Base-by-base conservation (phyloP, 2,888 invertebrate species). In the Apamea epomidion region DNA sequence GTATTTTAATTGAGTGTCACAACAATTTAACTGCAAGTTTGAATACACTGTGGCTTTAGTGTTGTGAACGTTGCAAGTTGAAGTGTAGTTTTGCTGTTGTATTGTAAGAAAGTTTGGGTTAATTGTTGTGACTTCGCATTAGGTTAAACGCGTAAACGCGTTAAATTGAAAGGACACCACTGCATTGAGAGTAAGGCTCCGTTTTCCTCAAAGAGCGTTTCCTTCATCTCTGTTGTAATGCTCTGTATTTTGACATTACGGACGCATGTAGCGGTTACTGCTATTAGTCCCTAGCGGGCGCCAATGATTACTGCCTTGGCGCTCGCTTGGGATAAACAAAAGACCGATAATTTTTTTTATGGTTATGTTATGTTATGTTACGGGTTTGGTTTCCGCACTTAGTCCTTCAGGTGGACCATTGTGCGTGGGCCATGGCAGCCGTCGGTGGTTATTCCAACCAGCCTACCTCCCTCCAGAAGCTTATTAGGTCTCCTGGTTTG, bases 1-100 rank as follows among this genome's bases (percentile, higher is more conserved):
- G 78, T 87, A 29, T 76, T 75, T 74, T 74, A 85, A 80, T 84
- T 71, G 76, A 73, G 88, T 77, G 85, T 84, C 74, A 73, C 74
- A 75, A 80, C 88, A 42, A 48, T 80, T 72, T 69, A 68, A 68
- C 58, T 72, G 76, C 74, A 45, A 62, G 48, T 74, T 84, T 76
- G 74, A 68, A 72, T 84, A 74, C 68, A 80, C 85, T 85, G 80
- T 84, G 84, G 74, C 72, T 58, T 54, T 60, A 37, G 14, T n/a
- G 72, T 51, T 67, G 78, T 21, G 64, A 70, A 62, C 51, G 25
- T 64, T 58, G 51, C 29, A 67, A 73, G 14, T 60, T n/a, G 6
- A 54, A 64, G 7, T 64, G 29, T 54, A 69, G 51, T 86, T 73
- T 86, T 25, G 37, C 0, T 16, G n/a, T 1, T 64, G 16, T 37